Percentiles rank a stretch among this genome's conserved stretches.
Evolutionary conservation across 1,140 invertebrate genomes (phyloP).

Genomic region (Drosophila grimshawi): DNA sequence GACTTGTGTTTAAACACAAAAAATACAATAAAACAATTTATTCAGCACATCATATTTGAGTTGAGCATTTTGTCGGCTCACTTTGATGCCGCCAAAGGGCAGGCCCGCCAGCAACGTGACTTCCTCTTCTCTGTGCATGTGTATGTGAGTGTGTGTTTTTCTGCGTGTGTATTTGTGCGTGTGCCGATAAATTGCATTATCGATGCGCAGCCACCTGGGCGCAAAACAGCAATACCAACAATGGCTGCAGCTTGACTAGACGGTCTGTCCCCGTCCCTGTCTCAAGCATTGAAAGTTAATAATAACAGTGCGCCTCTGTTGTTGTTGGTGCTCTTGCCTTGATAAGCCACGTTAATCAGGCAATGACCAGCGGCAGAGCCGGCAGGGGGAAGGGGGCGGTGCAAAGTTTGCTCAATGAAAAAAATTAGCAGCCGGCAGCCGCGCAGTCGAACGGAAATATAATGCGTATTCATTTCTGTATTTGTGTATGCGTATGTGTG

Average conservation of each 20-base stretch:
- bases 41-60: constrained; percentile 41
- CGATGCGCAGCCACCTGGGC: constrained; percentile 63
- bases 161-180: constrained; percentile 35
- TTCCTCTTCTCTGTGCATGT: constrained; percentile 34
- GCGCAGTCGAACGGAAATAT: constrained; percentile 72
- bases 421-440: constrained; percentile 45
- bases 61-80: constrained; percentile 48
- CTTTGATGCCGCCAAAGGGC: constrained; percentile 67
- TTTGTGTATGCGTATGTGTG: constrained; percentile 23
- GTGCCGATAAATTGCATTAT: constrained; percentile 65
- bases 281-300: constrained; percentile 43
- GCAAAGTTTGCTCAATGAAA: constrained; percentile 59
- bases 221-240: constrained; percentile 21
- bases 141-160: too few species aligned
- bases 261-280: constrained; percentile 49
- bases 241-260: constrained; percentile 65
- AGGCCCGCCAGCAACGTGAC: constrained; percentile 64
- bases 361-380: constrained; percentile 33
- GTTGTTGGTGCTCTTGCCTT: constrained; percentile 48
- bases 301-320: constrained; percentile 36
- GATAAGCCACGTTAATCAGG: constrained; percentile 61
- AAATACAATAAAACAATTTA: constrained; percentile 19
- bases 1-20: constrained; percentile 27
- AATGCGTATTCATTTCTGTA: constrained; percentile 54
- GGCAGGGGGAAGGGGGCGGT: not conserved